phyloP scores from a whole-genome alignment of 35 echinoderm and acorn worm species.

The Stichopus chloronotus region DNA sequence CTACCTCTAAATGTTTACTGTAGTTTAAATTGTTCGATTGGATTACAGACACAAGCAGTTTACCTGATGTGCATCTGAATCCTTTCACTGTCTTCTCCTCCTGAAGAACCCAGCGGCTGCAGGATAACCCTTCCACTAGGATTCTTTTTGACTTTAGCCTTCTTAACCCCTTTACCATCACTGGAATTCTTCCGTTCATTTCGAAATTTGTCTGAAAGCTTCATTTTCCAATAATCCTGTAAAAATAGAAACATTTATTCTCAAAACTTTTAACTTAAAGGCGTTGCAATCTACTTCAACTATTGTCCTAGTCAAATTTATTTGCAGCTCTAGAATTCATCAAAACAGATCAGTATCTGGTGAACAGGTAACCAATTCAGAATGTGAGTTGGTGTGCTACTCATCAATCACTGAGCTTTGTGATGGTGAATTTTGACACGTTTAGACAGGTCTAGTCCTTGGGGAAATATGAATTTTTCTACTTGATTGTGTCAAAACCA shows the following conservation, averaged over 20 bases:
- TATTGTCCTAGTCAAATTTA: too few species aligned
- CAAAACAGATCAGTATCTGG: too few species aligned
- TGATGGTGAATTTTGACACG: too few species aligned
- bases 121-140: slow-evolving; percentile 24
- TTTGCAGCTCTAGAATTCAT: too few species aligned
- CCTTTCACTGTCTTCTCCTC: slow-evolving; percentile 27
- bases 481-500: too few species aligned
- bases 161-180: background rate
- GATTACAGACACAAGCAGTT: background rate
- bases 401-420: too few species aligned
- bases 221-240: slow-evolving; percentile 50
- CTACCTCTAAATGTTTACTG: background rate
- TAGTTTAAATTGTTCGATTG: background rate
- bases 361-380: too few species aligned
- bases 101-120: background rate
- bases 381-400: too few species aligned
- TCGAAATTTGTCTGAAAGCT: slow-evolving; percentile 23
- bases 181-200: slow-evolving; percentile 21
- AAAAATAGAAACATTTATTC: background rate
- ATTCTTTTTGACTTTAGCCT: background rate
- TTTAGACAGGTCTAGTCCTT: too few species aligned
- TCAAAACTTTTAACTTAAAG: background rate
- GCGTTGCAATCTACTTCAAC: background rate
- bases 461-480: too few species aligned
- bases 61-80: slow-evolving; percentile 47